phyloP scores from a whole-genome alignment of 2,797 vertebrate genomes.

The Muraenolepis orangiensis region DNA sequence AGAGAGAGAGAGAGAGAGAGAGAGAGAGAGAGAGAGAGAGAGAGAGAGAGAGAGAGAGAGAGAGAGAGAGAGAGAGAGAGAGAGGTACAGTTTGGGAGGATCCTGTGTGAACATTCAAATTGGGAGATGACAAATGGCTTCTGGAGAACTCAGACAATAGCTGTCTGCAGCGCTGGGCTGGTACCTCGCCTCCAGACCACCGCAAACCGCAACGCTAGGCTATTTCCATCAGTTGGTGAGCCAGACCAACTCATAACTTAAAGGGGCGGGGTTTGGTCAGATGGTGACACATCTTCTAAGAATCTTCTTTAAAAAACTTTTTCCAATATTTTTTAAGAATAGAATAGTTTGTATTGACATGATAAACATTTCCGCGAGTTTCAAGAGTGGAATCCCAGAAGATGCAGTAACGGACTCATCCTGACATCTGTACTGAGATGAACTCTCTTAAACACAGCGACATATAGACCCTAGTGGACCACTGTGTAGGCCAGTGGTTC shows the following conservation, averaged over 20 bases:
- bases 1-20: neutral
- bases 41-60: neutral
- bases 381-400: too few relatives aligned
- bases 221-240: neutral
- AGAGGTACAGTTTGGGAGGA: constrained; percentile 9
- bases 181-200: too few relatives aligned
- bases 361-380: too few relatives aligned
- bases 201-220: neutral
- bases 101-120: neutral
- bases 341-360: too few relatives aligned
- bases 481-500: too few relatives aligned
- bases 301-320: too few relatives aligned
- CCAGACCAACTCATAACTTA: neutral
- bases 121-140: neutral
- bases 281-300: neutral
- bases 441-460: too few relatives aligned
- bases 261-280: neutral
- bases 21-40: neutral
- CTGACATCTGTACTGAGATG: too few relatives aligned
- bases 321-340: too few relatives aligned
- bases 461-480: too few relatives aligned
- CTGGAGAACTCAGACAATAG: neutral
- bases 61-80: constrained; percentile 14
- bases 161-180: neutral
- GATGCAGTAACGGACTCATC: too few relatives aligned